phyloP scores from a whole-genome alignment of 1,140 invertebrate genomes.

The Heliconius congener region DNA sequence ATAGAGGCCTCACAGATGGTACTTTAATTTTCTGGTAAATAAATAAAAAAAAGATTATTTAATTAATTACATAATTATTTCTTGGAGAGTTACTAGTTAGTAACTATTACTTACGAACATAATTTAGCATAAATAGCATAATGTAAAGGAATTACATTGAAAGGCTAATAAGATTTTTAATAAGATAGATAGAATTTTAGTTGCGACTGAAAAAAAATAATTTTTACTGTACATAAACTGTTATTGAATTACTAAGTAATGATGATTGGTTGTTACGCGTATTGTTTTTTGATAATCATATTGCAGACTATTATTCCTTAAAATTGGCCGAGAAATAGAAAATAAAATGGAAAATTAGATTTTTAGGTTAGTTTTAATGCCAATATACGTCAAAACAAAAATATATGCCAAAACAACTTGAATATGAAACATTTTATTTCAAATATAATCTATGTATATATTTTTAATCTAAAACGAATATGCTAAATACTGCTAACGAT shows the following conservation, averaged over 20 bases:
- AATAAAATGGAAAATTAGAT: neutral
- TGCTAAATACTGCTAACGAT: no score
- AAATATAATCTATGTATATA: neutral
- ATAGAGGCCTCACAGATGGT: neutral
- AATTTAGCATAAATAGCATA: constrained; percentile 12
- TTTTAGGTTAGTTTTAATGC: neutral
- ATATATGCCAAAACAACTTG: neutral
- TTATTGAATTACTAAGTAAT: no score
- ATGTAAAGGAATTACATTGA: neutral
- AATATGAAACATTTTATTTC: no score
- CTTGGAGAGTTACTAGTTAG: neutral
- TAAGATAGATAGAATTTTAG: no score
- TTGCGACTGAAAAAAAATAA: no score
- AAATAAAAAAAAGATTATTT: neutral
- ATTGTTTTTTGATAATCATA: no score
- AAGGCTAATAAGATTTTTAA: no score
- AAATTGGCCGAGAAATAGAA: neutral
- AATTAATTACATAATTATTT: constrained; percentile 3
- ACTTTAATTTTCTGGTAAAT: constrained; percentile 47
- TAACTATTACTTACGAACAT: constrained; percentile 32
- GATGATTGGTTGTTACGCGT: no score
- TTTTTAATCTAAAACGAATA: no score
- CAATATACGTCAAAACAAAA: neutral
- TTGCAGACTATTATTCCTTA: no score
- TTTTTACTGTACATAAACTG: no score